Evolutionary conservation across 2,888 invertebrate species (phyloP), one percentile per base, ranked within the genome.

Genomic region (Nasonia oneida): DNA sequence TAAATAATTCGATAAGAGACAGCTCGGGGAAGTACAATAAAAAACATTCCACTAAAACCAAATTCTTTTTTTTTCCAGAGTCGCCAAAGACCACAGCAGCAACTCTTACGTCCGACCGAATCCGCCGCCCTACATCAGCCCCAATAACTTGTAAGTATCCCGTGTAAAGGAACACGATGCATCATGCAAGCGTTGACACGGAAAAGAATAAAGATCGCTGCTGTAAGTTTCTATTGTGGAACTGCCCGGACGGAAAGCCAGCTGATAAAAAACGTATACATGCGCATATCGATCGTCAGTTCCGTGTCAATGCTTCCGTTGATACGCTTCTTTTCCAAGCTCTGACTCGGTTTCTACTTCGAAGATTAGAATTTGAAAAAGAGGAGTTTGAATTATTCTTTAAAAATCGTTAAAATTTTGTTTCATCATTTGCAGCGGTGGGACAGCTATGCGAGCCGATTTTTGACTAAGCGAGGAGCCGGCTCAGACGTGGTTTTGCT

Each of bases 101-200:
- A 92, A 92, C 88, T 90, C 91, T 0, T 93, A 93, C 86, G 73
- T 92, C 71, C 93, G 95, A 76, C 95, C 95, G 1, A 95, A 95
- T 89, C 95, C 95, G 18, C 95, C 95, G 8, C 95, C 95, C 2
- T 95, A 95, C 88, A 94, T 94, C 10, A 94, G 94, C 73, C 94
- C 95, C 6, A 94, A 94, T 88, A 94, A 94, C 89, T 94, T 94
- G 93, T 94, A 91, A 91, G 93, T 93, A 61, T 81, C 53, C 78
- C 39, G 37, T 23, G 15, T 39, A 73, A 5, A 82, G 4, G 37
- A 37, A 5, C 70, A 18, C 15, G 15, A 14, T 57, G 1, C 18
- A 14, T 23, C 4, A 79, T 75, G 57, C 57, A 74, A 75, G 53
- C 64, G 12, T 18, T 64, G 77, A 77, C 61, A n/a, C 29, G 33